Percentiles rank a stretch among this genome's conserved stretches.
Conservation (phyloP, 64 coral and sea anemone species). For the Stichodactyla mertensii region DNA sequence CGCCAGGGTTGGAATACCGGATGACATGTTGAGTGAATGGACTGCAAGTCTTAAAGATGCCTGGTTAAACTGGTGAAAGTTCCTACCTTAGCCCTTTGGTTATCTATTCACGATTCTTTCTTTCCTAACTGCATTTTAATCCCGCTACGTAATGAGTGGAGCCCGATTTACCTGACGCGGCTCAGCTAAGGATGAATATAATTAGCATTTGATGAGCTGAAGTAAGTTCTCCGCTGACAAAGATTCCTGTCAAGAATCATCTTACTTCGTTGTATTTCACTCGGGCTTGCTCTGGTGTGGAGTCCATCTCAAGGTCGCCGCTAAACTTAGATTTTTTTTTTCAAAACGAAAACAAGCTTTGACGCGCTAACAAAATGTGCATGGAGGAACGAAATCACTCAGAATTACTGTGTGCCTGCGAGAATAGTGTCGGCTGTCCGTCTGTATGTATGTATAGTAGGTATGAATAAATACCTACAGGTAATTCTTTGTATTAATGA, state of each 20-base stretch:
- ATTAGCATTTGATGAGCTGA: background rate
- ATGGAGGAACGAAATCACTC: background rate
- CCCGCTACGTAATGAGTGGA: background rate
- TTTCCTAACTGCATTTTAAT: background rate
- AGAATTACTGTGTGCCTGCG: background rate
- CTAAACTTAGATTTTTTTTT: background rate
- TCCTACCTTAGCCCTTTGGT: background rate
- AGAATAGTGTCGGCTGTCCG: background rate
- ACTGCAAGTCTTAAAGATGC: too few species aligned
- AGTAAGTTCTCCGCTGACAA: background rate
- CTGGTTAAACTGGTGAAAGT: too few species aligned
- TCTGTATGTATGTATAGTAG: background rate
- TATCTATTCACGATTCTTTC: background rate
- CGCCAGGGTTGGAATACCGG: too few species aligned
- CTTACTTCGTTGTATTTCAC: too few species aligned
- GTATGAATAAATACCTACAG: background rate
- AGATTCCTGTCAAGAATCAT: too few species aligned
- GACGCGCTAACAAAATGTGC: background rate
- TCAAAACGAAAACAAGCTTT: background rate
- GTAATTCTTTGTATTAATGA: constrained; percentile 4
- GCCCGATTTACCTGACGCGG: background rate
- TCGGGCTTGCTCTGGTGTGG: too few species aligned
- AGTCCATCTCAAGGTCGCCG: background rate
- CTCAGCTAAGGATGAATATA: background rate
- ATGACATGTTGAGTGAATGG: background rate